Conservation (phyloP, 2,113 vertebrate species). For the Mixornis gularis region DNA sequence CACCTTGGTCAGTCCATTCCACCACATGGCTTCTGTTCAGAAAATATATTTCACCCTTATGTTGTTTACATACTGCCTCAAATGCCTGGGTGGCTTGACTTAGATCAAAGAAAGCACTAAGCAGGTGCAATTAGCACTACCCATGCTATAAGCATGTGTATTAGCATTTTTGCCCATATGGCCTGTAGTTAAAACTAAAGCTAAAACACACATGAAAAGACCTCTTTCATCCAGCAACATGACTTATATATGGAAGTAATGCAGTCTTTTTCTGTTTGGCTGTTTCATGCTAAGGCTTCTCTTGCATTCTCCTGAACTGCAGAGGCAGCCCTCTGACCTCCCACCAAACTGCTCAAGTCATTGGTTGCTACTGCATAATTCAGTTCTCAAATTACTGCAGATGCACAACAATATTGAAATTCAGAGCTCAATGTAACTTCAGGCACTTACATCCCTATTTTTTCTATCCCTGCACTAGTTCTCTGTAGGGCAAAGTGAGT, state of each 20-base stretch:
- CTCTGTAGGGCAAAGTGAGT: neutral
- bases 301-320: neutral
- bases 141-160: accelerated
- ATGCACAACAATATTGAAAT: neutral
- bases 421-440: neutral
- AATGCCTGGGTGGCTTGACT: neutral
- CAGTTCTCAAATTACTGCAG: neutral
- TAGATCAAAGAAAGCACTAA: neutral
- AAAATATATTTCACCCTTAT: neutral
- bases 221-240: neutral
- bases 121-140: neutral
- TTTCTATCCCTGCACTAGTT: neutral
- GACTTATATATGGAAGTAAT: neutral
- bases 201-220: neutral
- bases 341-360: neutral
- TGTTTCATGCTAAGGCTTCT: neutral
- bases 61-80: neutral
- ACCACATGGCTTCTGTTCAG: neutral
- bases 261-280: neutral
- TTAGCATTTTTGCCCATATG: neutral
- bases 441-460: neutral
- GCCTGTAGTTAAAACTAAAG: neutral
- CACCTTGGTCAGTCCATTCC: neutral
- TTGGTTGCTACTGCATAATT: neutral
- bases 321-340: neutral